Evolutionary conservation across 2,888 invertebrate genomes (phyloP).

Genomic region (Notodonta ziczac): DNA sequence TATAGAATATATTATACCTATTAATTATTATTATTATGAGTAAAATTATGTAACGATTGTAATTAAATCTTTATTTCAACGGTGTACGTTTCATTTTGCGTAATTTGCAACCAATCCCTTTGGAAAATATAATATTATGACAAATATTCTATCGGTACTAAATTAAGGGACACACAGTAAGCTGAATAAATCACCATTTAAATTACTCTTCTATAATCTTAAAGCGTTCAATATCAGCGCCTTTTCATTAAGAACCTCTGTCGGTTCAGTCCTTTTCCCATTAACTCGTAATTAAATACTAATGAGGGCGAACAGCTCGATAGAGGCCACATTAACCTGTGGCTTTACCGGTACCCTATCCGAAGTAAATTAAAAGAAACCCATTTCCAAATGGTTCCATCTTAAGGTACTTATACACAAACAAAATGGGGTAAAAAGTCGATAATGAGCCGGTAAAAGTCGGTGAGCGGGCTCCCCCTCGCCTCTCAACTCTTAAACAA

Average conservation of each 20-base stretch:
- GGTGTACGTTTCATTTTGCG: conserved; percentile 59
- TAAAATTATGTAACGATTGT: conserved; percentile 83
- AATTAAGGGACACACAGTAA: background rate
- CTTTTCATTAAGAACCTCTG: conserved; percentile 30
- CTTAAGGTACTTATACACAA: conserved; percentile 57
- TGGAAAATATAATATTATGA: too few species aligned
- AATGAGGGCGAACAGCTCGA: conserved; percentile 27
- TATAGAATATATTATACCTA: conserved; percentile 79
- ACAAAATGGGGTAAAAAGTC: conserved; percentile 70
- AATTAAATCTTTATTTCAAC: conserved; percentile 84
- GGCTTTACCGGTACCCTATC: conserved; percentile 31
- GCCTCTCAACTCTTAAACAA: conserved; percentile 75
- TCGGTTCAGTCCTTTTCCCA: conserved; percentile 32
- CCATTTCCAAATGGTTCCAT: conserved; percentile 54
- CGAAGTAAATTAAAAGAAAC: conserved; percentile 47
- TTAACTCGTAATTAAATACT: conserved; percentile 37
- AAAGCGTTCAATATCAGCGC: conserved; percentile 22
- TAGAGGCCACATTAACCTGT: conserved; percentile 25
- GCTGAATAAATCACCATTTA: background rate
- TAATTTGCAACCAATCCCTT: background rate
- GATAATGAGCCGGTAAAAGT: conserved; percentile 77
- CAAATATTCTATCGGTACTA: too few species aligned
- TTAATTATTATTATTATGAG: conserved; percentile 80
- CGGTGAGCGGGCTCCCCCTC: conserved; percentile 65
- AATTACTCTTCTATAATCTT: conserved; percentile 6